phyloP scores from a whole-genome alignment of 2,888 invertebrate genomes.

The Podotricha telesiphe region DNA sequence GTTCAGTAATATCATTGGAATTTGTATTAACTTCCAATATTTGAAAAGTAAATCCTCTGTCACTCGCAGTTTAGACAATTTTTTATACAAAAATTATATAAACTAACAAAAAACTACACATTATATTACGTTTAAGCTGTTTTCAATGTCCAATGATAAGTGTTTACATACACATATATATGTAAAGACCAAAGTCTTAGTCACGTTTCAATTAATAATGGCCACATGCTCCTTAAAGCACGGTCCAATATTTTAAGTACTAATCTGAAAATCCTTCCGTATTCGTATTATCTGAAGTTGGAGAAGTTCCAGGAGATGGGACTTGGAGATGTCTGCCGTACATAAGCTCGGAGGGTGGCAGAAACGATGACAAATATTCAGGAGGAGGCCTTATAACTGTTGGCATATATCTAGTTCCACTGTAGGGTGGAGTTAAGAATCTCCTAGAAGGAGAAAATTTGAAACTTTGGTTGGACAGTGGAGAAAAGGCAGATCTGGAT shows the following conservation, averaged over 20 bases:
- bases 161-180: background rate
- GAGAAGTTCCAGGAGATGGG: slow-evolving; percentile 78
- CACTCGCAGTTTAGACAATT: background rate
- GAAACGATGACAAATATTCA: slow-evolving; percentile 73
- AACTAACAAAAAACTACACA: background rate
- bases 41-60: no score
- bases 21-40: background rate
- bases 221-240: slow-evolving; percentile 46
- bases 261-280: slow-evolving; percentile 81
- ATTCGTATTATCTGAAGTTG: slow-evolving; percentile 79
- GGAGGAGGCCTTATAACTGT: slow-evolving; percentile 87
- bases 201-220: slow-evolving; percentile 12
- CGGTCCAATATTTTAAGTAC: slow-evolving; percentile 56
- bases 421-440: slow-evolving; percentile 91
- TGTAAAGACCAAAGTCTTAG: background rate
- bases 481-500: slow-evolving; percentile 91
- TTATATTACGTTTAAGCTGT: background rate
- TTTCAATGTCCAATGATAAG: background rate
- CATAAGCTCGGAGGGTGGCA: slow-evolving; percentile 77
- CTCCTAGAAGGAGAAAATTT: slow-evolving; percentile 88
- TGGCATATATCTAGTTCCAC: slow-evolving; percentile 92
- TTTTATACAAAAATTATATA: background rate
- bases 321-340: slow-evolving; percentile 76
- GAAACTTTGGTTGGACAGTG: slow-evolving; percentile 85
- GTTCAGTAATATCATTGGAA: background rate